Conservation (phyloP, 2,888 invertebrate species). For the Hanleya hanleyi region DNA sequence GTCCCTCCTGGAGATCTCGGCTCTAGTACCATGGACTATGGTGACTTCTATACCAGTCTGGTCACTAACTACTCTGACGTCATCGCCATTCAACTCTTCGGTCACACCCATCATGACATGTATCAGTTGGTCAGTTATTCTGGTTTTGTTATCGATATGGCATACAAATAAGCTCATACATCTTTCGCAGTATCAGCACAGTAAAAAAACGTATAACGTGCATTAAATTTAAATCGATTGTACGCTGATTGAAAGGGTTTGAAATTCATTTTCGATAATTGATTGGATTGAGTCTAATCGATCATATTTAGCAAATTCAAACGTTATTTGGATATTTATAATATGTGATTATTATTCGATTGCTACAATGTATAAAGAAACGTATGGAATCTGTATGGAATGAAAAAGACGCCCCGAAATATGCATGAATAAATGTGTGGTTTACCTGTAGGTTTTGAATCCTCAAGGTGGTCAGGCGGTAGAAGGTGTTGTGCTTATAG, state of each 20-base stretch:
- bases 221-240: too few species aligned
- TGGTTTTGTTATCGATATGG: background rate
- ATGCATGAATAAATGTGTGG: too few species aligned
- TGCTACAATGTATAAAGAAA: too few species aligned
- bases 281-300: too few species aligned
- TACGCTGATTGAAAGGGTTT: too few species aligned
- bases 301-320: too few species aligned
- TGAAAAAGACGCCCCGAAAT: too few species aligned
- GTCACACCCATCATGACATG: slow-evolving; percentile 33
- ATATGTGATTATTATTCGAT: too few species aligned
- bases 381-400: too few species aligned
- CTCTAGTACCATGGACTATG: slow-evolving; percentile 14
- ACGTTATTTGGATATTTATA: too few species aligned
- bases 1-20: slow-evolving; percentile 25
- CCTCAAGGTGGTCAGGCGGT: background rate
- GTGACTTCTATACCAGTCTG: slow-evolving; percentile 21
- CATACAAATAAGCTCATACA: background rate
- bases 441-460: background rate
- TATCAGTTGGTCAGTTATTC: slow-evolving; percentile 31
- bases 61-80: slow-evolving; percentile 25
- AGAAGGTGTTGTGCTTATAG: slow-evolving; percentile 23
- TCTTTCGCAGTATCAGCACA: background rate
- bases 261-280: too few species aligned
- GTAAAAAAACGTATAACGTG: too few species aligned
- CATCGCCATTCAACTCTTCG: slow-evolving; percentile 31